Evolutionary conservation across 2,113 vertebrate genomes (phyloP), one percentile per base, ranked within the genome.

Genomic region (Zosterops lateralis): DNA sequence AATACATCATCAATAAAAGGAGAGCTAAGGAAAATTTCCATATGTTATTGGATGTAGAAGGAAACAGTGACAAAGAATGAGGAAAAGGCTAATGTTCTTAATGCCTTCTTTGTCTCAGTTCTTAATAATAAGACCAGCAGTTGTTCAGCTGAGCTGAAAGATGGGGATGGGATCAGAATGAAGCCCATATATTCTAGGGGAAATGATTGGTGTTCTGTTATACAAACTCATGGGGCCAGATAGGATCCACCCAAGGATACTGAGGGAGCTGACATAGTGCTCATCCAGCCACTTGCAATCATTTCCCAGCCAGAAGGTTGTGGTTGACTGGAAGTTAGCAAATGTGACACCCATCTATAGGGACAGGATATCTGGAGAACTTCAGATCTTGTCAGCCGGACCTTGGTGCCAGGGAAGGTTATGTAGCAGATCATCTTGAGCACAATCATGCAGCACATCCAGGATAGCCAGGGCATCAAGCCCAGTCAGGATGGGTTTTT

Each of bases 371-470:
- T 45, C 15, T 7, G 9, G 22, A 12, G 17, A 66, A 9, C 64
- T 47, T 7, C 26, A 66, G 45, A 8, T 5, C 28, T 67, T 67
- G 32, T n/a, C 32, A 81, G 5, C 11, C 28, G 67, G n/a, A 45
- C 24, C 22, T 40, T 32, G 6, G 16, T 74, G n/a, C 29, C 32
- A 24, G 13, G 32, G 5, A 47, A 38, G 16, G 28, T 60, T 53
- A 25, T 47, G 28, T n/a, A 81, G n/a, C 45, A 81, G 53, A 38
- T 67, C 12, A 14, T 14, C 12, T 20, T 38, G 13, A 51, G 38
- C 18, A 29, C 18, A 67, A 12, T 67, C 71, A 26, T 0, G 0
- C 36, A 58, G 50, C 26, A 28, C 15, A 6, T 38, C 1, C 22
- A 88, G 36, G 32, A 58, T 3, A 36, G 1, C 21, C 34, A 44